These are phyloP conservation scores for Anomalospiza imberbis DNA, from an alignment of 2,797 vertebrate species.

Conservation along the genomic window DNA sequence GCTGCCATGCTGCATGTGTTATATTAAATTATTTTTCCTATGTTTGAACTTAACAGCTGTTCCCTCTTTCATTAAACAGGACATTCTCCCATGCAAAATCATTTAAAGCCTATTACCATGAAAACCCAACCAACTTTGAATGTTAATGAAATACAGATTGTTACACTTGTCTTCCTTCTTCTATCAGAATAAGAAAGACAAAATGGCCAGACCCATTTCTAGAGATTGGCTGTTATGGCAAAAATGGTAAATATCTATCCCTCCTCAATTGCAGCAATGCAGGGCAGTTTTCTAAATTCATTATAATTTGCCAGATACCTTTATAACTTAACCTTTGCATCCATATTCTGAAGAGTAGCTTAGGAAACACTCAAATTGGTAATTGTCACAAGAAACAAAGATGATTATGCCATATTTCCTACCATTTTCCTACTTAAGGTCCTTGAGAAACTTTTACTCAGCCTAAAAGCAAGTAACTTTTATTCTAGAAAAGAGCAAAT, in stretches of 20 bases:
- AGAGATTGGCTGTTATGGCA: neutral
- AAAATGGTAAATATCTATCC: neutral
- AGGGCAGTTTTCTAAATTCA: neutral
- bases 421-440: neutral
- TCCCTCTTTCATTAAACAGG: neutral
- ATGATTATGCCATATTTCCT: neutral
- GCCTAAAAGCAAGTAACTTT: neutral
- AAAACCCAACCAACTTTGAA: neutral
- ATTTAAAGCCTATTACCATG: neutral
- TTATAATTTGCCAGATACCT: neutral
- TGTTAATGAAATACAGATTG: neutral
- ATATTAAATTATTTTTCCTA: neutral
- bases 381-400: neutral
- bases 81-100: neutral
- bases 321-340: neutral
- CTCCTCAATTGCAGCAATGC: neutral
- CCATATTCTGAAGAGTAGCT: neutral
- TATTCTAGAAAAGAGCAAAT: neutral
- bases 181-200: neutral
- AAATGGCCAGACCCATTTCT: neutral
- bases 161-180: neutral
- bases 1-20: neutral
- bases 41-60: neutral
- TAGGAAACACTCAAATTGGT: neutral
- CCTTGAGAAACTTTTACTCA: neutral